Evolutionary conservation across 2,797 vertebrate genomes (phyloP).

Genomic region (Sarcoramphus papa): DNA sequence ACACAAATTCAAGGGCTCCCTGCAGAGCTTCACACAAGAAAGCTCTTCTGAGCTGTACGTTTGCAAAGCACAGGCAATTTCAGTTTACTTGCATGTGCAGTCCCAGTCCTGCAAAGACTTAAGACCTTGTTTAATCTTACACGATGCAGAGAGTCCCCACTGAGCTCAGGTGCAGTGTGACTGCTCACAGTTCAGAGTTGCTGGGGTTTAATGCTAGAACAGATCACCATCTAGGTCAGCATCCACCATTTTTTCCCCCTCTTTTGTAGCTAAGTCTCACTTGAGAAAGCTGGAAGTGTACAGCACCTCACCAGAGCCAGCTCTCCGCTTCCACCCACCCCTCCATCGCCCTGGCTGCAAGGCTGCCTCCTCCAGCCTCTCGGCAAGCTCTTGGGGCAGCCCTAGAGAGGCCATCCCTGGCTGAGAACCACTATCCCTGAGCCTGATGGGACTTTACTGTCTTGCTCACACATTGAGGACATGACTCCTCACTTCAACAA

Average conservation of each 20-base stretch:
- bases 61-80: neutral
- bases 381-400: neutral
- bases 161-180: neutral
- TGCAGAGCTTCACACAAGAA: neutral
- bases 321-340: fast-evolving
- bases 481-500: neutral
- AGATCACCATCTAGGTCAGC: neutral
- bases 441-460: neutral
- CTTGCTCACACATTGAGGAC: neutral
- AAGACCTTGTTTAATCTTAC: neutral
- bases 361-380: neutral
- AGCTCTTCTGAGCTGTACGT: neutral
- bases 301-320: neutral
- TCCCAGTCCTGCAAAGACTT: neutral
- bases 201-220: neutral
- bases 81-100: neutral
- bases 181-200: neutral
- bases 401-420: neutral
- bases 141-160: neutral
- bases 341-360: neutral
- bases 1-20: neutral
- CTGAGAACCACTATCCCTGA: neutral
- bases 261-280: neutral
- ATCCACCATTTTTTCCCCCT: fast-evolving
- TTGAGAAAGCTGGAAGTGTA: neutral